Base-by-base conservation (phyloP, 2,888 invertebrate genomes). In the Cantharis lateralis region DNA sequence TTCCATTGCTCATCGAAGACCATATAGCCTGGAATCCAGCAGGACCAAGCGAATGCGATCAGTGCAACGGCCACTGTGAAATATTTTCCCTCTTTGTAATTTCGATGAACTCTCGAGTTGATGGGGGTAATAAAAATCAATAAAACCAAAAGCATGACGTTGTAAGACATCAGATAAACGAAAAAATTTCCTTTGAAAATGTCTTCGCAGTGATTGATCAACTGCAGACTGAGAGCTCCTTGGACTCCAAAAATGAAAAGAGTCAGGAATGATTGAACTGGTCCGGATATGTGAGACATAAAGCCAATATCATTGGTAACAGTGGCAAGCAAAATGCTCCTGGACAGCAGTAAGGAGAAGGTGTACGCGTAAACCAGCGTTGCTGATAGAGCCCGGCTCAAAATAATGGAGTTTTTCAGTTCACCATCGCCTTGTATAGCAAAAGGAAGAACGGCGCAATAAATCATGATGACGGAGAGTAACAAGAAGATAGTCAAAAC, bases 211-310 rank as follows among this genome's bases (percentile, higher is more conserved):
- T 89, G 88, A 16, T 88, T 88, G 4, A 86, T 75, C 79, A 90
- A 78, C 83, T 90, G 89, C 18, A 91, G 82, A 87, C 89, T 88
- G 89, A 91, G 83, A 80, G 91, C 91, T 70, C 90, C 86, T 85
- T 93, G 92, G 0, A 93, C 92, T 0, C 91, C 89, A 48, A 91
- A 90, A 84, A 93, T 92, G 83, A 93, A 93, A 68, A 93, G 88
- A 74, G 91, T 90, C 81, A 93, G 89, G 15, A 92, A 89, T 0
- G 91, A 89, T 84, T 94, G 93, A 9, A 94, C 90, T 62, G 93
- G 91, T 3, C 94, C 94, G 79, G 93, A 92, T 10, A 94, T 91
- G 83, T 94, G 94, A 4, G 92, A 92, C 79, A 93, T 90, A 80
- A 93, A 92, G 0, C 93, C 92, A 0, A 92, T 91, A 77, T 93